Percentiles rank a stretch among this genome's conserved stretches.
Evolutionary conservation across 2,888 invertebrate genomes (phyloP).

Genomic region (Conistra vaccinii): DNA sequence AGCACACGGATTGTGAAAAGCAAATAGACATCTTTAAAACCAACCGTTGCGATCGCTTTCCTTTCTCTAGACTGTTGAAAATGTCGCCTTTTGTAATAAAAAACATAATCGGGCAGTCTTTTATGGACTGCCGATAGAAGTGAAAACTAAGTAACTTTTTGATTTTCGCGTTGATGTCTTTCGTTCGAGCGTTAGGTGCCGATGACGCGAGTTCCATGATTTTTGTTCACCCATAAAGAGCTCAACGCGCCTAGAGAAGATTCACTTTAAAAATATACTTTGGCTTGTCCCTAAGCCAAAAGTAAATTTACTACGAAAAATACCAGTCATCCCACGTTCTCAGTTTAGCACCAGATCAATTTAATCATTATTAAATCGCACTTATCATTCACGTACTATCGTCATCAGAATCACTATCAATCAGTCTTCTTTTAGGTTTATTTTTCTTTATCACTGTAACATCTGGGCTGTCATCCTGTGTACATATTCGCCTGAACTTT

Average conservation of each 20-base stretch:
- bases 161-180: too few relatives aligned
- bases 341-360: conserved; percentile 18
- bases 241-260: too few relatives aligned
- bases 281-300: background rate
- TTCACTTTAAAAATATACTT: too few relatives aligned
- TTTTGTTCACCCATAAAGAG: too few relatives aligned
- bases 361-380: conserved; percentile 8
- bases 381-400: conserved; percentile 71
- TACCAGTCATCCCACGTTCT: background rate
- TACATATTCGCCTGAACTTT: conserved; percentile 60
- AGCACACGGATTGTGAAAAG: background rate
- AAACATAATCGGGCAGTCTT: too few relatives aligned
- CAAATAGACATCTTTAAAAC: background rate
- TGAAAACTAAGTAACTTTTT: too few relatives aligned
- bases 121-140: too few relatives aligned
- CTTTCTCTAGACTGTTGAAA: too few relatives aligned
- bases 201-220: too few relatives aligned
- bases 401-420: conserved; percentile 87
- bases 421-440: conserved; percentile 76
- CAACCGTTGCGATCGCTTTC: background rate
- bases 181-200: too few relatives aligned
- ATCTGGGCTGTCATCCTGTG: conserved; percentile 79
- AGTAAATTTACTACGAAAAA: background rate
- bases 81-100: background rate
- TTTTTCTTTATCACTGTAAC: conserved; percentile 72